phyloP scores from a whole-genome alignment of 1,140 invertebrate genomes.

The Meteorus sp. region DNA sequence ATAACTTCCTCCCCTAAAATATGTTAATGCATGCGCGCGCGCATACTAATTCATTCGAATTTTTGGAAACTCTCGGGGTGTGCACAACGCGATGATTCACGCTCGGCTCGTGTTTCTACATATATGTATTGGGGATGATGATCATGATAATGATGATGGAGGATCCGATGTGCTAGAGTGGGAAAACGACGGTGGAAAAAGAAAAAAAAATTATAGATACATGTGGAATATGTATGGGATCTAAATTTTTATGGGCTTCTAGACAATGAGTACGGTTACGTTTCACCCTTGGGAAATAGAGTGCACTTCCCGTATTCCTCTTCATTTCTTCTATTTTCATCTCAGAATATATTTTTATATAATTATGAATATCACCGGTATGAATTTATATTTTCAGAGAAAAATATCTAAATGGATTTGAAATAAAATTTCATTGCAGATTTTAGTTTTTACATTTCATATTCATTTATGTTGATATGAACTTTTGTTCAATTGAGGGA shows the following conservation, averaged over 20 bases:
- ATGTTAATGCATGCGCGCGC: slow-evolving; percentile 53
- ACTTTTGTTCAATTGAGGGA: too few relatives aligned
- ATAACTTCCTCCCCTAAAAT: slow-evolving; percentile 46
- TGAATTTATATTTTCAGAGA: too few relatives aligned
- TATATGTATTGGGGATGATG: slow-evolving; percentile 23
- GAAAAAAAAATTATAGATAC: slow-evolving; percentile 6
- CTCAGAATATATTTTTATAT: too few relatives aligned
- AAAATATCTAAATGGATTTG: too few relatives aligned
- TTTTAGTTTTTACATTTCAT: too few relatives aligned
- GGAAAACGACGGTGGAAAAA: background rate
- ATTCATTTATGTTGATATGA: too few relatives aligned
- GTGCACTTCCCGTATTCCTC: background rate
- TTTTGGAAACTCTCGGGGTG: slow-evolving; percentile 39
- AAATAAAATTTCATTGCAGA: too few relatives aligned
- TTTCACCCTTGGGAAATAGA: slow-evolving; percentile 17
- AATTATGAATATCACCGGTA: too few relatives aligned
- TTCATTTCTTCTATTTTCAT: slow-evolving; percentile 6
- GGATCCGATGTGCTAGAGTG: background rate
- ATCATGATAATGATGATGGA: slow-evolving; percentile 7
- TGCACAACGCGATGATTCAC: slow-evolving; percentile 39
- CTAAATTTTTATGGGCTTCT: slow-evolving; percentile 30
- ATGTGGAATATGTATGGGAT: background rate
- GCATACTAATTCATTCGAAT: slow-evolving; percentile 57
- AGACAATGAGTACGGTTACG: slow-evolving; percentile 21
- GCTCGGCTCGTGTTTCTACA: slow-evolving; percentile 38